These are phyloP conservation scores for Plebejus anna DNA, from an alignment of 2,888 invertebrate species.

Conservation along the genomic window DNA sequence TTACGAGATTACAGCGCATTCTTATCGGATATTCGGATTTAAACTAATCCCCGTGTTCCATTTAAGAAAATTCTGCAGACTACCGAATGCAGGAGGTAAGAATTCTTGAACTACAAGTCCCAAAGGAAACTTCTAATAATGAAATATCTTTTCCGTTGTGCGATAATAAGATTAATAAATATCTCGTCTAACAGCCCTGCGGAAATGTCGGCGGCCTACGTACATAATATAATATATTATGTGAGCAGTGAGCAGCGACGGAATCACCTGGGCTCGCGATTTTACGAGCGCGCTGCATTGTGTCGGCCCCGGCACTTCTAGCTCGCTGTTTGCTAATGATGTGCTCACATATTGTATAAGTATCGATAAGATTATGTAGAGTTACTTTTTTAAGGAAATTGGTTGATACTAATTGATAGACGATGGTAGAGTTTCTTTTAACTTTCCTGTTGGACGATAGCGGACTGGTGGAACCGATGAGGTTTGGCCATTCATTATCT, in stretches of 20 bases:
- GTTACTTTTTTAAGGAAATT: background rate
- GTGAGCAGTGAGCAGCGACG: constrained; percentile 51
- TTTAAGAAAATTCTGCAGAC: background rate
- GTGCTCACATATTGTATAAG: constrained; percentile 20
- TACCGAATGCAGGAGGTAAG: background rate
- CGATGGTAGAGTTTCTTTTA: no score
- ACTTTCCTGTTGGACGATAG: no score
- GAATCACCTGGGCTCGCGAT: constrained; percentile 76
- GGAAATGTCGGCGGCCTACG: constrained; percentile 39
- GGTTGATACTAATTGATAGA: background rate
- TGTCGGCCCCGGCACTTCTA: constrained; percentile 52
- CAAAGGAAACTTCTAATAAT: background rate
- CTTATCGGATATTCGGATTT: background rate
- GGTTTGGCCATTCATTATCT: no score
- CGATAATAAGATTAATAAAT: constrained; percentile 3
- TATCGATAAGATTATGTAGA: constrained; percentile 33
- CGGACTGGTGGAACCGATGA: background rate
- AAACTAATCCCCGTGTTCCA: background rate
- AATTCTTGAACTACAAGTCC: background rate
- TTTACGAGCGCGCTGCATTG: constrained; percentile 62
- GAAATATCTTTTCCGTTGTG: background rate
- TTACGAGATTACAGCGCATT: background rate
- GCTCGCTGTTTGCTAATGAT: constrained; percentile 38
- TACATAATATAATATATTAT: constrained; percentile 34
- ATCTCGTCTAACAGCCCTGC: constrained; percentile 36